phyloP scores from a whole-genome alignment of 2,888 invertebrate genomes.

The Leptopilina drosophilae region DNA sequence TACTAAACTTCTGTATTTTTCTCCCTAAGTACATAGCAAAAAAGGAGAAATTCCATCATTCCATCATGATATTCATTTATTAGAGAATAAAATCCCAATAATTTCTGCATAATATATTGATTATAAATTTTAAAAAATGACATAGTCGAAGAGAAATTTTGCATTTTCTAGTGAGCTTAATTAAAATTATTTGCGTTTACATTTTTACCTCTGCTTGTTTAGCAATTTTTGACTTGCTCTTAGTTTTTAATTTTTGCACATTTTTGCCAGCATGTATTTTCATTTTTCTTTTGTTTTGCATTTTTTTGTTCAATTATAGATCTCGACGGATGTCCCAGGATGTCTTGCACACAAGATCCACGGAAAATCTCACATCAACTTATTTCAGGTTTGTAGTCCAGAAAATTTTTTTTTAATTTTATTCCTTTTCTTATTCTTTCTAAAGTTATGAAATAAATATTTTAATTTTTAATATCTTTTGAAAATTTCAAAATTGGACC shows the following conservation, averaged over 20 bases:
- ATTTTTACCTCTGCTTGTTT: slow-evolving; percentile 38
- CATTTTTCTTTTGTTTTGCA: slow-evolving; percentile 62
- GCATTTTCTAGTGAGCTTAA: slow-evolving; percentile 1
- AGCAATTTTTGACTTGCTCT: slow-evolving; percentile 41
- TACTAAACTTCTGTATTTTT: background rate
- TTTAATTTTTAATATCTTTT: no score
- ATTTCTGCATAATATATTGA: slow-evolving; percentile 1
- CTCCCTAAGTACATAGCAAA: background rate
- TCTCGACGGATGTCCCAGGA: slow-evolving; percentile 93
- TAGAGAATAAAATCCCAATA: background rate
- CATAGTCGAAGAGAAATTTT: background rate
- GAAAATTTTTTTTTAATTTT: slow-evolving; percentile 33
- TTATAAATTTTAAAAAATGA: background rate
- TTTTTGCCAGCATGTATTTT: slow-evolving; percentile 68
- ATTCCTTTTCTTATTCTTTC: background rate
- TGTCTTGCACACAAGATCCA: slow-evolving; percentile 76
- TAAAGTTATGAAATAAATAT: no score
- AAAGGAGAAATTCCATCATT: background rate
- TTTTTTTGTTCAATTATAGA: slow-evolving; percentile 82
- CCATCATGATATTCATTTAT: background rate
- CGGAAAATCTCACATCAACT: slow-evolving; percentile 70
- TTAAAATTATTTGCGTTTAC: slow-evolving; percentile 28
- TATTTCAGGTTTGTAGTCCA: slow-evolving; percentile 73
- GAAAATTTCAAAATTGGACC: no score
- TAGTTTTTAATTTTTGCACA: slow-evolving; percentile 55